Evolutionary conservation across 23 tunicate genomes (phyloP).

Genomic region (Halocynthia roretzi): DNA sequence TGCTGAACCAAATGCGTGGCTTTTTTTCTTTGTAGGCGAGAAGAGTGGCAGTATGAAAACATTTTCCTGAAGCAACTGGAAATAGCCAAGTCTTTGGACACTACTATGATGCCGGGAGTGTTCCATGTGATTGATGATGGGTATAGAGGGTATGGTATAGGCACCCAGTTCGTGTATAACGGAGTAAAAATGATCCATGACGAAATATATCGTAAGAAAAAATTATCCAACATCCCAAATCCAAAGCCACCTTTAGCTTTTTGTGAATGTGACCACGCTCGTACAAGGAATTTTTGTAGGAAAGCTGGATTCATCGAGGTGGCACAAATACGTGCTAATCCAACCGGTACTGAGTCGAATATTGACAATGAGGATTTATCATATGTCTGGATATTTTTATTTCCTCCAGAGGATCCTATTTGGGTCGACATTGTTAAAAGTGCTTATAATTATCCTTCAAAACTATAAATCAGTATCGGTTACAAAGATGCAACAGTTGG

Average conservation of each 20-base stretch:
- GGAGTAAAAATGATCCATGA: conserved; percentile 15
- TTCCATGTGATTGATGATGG: conserved; percentile 21
- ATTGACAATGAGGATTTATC: neutral
- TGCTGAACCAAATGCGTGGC: neutral
- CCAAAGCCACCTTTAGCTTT: conserved; percentile 5
- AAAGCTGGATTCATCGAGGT: conserved; percentile 25
- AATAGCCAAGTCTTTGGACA: conserved; percentile 1
- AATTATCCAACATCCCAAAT: neutral
- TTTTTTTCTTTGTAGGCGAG: neutral
- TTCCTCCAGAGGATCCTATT: conserved; percentile 15
- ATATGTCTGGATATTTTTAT: conserved; percentile 8
- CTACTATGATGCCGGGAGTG: conserved; percentile 21
- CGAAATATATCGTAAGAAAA: conserved; percentile 8
- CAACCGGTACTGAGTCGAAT: neutral
- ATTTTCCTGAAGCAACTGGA: conserved; percentile 4
- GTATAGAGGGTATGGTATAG: conserved; percentile 17
- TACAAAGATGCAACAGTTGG: neutral
- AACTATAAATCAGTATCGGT: neutral
- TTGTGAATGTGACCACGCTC: neutral
- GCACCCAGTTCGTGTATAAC: conserved; percentile 10
- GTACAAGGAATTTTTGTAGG: conserved; percentile 7
- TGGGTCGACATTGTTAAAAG: conserved; percentile 17
- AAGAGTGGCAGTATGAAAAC: conserved; percentile 4
- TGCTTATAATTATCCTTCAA: neutral
- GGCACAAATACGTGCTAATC: conserved; percentile 1